Evolutionary conservation across 2,797 vertebrate genomes (phyloP).

Genomic region (Scomberomorus guttatus): DNA sequence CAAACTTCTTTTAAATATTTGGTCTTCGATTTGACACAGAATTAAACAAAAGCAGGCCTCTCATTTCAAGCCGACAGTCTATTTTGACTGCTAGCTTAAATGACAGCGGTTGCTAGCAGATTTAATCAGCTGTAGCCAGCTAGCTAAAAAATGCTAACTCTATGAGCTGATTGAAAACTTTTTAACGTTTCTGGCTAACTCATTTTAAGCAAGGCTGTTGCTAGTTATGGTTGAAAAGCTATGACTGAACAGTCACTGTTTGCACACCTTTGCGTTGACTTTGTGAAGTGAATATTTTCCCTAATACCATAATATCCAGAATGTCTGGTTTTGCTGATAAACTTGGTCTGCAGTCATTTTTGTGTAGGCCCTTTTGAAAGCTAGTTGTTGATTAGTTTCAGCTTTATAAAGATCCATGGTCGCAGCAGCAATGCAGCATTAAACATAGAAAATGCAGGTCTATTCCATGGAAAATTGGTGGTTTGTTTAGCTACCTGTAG

Average conservation of each 20-base stretch:
- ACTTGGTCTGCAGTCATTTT: background rate
- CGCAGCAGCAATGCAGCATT: background rate
- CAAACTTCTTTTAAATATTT: background rate
- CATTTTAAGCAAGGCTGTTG: too few relatives aligned
- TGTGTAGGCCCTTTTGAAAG: background rate
- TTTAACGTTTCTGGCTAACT: too few relatives aligned
- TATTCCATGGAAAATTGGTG: background rate
- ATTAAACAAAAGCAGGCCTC: background rate
- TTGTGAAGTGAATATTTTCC: background rate
- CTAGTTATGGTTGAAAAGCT: too few relatives aligned
- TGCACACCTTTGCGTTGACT: background rate
- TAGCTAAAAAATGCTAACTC: too few relatives aligned
- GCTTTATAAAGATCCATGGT: background rate
- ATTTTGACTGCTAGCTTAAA: too few relatives aligned
- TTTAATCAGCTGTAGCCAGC: too few relatives aligned
- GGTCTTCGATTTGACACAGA: background rate
- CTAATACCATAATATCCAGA: background rate
- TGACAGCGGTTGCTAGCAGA: too few relatives aligned
- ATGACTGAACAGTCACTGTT: too few relatives aligned
- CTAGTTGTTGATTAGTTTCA: background rate
- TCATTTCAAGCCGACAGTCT: too few relatives aligned
- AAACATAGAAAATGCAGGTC: background rate
- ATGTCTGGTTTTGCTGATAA: background rate
- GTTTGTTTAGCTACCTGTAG: background rate
- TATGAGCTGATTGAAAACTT: background rate